phyloP scores from a whole-genome alignment of 2,888 invertebrate species.

The Tillus elongatus region DNA sequence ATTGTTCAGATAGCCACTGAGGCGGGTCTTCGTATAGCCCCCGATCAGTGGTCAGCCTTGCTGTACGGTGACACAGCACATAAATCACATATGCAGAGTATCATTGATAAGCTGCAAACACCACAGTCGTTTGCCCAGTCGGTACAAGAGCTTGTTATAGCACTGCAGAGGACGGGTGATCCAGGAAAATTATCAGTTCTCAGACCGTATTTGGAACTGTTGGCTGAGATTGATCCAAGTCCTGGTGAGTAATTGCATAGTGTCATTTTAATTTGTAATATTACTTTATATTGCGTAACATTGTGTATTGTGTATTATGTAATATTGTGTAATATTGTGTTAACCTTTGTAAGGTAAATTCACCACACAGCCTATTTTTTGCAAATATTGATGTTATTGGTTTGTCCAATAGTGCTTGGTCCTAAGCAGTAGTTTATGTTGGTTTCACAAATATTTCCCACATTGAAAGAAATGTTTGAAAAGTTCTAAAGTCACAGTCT shows the following conservation, averaged over 20 bases:
- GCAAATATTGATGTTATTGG: no score
- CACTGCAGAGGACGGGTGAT: constrained; percentile 81
- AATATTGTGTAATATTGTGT: no score
- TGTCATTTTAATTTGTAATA: no score
- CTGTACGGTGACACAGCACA: constrained; percentile 92
- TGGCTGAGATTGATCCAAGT: constrained; percentile 80
- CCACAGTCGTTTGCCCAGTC: constrained; percentile 88
- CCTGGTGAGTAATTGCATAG: constrained; percentile 54
- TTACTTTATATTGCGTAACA: no score
- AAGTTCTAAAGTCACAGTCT: no score
- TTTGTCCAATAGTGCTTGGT: no score
- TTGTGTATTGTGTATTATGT: no score
- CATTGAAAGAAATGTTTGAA: no score
- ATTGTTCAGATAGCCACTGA: constrained; percentile 98
- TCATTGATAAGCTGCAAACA: constrained; percentile 84
- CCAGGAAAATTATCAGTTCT: constrained; percentile 72
- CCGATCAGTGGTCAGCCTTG: constrained; percentile 96
- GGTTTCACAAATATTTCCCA: no score
- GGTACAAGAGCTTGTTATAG: constrained; percentile 84
- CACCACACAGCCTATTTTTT: no score
- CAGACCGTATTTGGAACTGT: constrained; percentile 69
- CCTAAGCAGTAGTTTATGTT: no score
- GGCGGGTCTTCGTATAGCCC: constrained; percentile 91
- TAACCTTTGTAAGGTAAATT: no score
- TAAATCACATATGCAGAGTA: constrained; percentile 96